Percentiles rank a stretch among this genome's conserved stretches.
Evolutionary conservation across 35 echinoderm and acorn worm genomes (phyloP).

Genomic region (Heliocidaris tuberculata): DNA sequence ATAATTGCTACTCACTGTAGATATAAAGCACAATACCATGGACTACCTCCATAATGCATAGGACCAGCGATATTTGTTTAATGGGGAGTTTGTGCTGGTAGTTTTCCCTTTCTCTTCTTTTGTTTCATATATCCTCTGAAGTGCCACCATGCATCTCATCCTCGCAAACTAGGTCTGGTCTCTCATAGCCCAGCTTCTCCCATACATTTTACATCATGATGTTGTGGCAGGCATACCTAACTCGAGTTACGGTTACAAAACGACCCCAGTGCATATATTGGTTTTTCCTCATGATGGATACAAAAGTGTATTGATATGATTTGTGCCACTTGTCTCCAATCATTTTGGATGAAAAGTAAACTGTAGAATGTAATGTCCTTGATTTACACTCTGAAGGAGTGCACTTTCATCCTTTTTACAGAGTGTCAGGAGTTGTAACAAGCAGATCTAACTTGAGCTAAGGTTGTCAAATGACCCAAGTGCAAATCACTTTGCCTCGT

Average conservation of each 20-base stretch:
- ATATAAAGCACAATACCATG: not conserved
- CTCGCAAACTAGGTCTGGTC: not conserved
- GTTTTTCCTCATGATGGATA: no score
- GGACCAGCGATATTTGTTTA: not conserved
- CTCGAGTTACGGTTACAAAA: no score
- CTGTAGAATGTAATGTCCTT: no score
- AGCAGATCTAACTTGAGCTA: no score
- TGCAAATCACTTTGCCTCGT: no score
- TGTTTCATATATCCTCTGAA: not conserved
- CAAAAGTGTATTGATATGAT: not conserved
- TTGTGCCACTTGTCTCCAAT: not conserved
- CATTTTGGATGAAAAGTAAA: not conserved
- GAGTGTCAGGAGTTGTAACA: no score
- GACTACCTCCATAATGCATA: conserved; percentile 7
- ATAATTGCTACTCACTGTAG: conserved; percentile 17
- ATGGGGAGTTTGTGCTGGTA: conserved; percentile 7
- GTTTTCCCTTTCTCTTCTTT: not conserved
- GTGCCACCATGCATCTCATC: not conserved
- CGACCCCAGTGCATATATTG: no score
- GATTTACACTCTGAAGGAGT: no score
- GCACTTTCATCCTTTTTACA: no score
- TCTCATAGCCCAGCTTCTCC: no score
- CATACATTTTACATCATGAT: not conserved
- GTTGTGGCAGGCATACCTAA: no score
- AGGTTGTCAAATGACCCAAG: no score